These are phyloP conservation scores for Cotesia chilonis DNA, from an alignment of 1,140 invertebrate species.

Conservation along the genomic window DNA sequence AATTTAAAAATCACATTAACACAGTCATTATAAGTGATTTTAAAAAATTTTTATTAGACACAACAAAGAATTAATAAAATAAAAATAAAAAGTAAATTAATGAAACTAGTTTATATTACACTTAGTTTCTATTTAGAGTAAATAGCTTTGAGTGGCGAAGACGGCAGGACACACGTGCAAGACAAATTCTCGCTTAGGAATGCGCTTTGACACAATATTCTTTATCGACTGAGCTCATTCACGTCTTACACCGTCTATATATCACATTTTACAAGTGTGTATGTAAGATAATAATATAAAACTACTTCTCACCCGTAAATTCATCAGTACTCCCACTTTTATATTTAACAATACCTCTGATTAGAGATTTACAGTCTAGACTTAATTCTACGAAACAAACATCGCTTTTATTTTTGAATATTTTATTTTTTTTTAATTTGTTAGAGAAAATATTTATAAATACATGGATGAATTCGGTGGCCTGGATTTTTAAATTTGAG, in stretches of 20 bases:
- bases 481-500: too few relatives aligned
- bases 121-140: slow-evolving; percentile 21
- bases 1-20: background rate
- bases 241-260: background rate
- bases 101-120: slow-evolving; percentile 8
- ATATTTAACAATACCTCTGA: too few relatives aligned
- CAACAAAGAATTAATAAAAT: background rate
- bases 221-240: slow-evolving; percentile 26
- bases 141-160: slow-evolving; percentile 11
- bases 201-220: slow-evolving; percentile 1
- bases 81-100: slow-evolving; percentile 4
- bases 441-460: too few relatives aligned
- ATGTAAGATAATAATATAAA: slow-evolving; percentile 12
- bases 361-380: too few relatives aligned
- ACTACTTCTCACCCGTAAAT: slow-evolving; percentile 4
- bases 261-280: background rate
- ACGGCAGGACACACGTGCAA: slow-evolving; percentile 5
- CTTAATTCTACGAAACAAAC: too few relatives aligned
- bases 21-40: background rate
- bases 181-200: slow-evolving; percentile 16
- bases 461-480: too few relatives aligned
- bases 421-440: too few relatives aligned
- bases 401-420: too few relatives aligned
- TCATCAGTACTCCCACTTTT: background rate
- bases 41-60: background rate